Percentiles rank a stretch among this genome's conserved stretches.
Evolutionary conservation across 2,113 vertebrate species (phyloP).

Genomic region (Actenoides hombroni): DNA sequence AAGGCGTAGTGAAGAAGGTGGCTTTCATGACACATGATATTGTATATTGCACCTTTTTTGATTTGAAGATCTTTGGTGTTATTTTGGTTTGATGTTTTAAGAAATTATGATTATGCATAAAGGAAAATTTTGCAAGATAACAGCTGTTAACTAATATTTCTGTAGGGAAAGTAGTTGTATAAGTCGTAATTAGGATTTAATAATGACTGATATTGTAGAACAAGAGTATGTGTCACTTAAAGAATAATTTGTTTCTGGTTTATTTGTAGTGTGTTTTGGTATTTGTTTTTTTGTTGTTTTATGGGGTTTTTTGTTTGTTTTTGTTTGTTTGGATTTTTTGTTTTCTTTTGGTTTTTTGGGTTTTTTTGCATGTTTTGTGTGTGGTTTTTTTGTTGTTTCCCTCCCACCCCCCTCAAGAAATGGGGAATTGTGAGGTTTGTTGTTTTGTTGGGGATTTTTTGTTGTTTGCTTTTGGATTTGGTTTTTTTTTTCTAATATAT

Average conservation of each 20-base stretch:
- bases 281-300: neutral
- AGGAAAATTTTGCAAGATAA: neutral
- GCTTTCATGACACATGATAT: accelerated
- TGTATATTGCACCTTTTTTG: neutral
- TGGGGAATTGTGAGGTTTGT: neutral
- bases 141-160: neutral
- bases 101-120: neutral
- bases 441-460: no score
- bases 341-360: neutral
- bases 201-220: neutral
- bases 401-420: neutral
- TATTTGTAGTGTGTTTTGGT: neutral
- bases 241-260: neutral
- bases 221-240: neutral
- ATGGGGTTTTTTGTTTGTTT: neutral
- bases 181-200: neutral
- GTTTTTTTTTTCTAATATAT: neutral
- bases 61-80: neutral
- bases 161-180: neutral
- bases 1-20: neutral
- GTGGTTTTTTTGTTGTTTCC: neutral
- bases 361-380: neutral
- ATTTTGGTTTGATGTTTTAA: neutral
- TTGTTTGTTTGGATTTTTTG: neutral
- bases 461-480: neutral